Base-by-base conservation (phyloP, 2,113 vertebrate genomes). In the Alethe castanea region DNA sequence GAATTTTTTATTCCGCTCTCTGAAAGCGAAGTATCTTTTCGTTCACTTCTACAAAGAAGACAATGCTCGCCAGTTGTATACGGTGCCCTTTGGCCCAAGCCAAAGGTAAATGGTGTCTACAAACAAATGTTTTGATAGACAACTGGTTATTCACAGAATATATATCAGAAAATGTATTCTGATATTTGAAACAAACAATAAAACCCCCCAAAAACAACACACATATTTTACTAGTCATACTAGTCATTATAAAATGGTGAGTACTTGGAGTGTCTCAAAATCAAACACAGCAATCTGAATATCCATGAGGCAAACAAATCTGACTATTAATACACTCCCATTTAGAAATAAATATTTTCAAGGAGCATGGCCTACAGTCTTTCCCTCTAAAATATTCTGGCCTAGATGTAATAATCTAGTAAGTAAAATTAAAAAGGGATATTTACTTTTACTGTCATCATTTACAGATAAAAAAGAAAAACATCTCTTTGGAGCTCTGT, bases 51-150 rank as follows among this genome's bases (percentile, higher is more conserved):
- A 96, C 99, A 99, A 66, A 99, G 98, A 91, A 99, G 98, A 97
- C 99, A 99, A 94, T 98, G 98, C 94, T 99, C 99, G 17, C 99
- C 99, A 2, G 98, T 98, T 12, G 99, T 98, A 93, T 99, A 99
- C 0, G 99, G 98, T 36, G 99, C 98, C 95, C 99, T 98, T 88
- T 99, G 99, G 95, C 99, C 99, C 97, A 99, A 97, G 95, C 99
- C 99, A 90, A 99, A 99, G n/a, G 98, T 99, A 97, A 99, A 99
- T 0, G 99, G 99, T 53, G 98, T 99, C 99, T 99, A 91, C 28
- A 93, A 97, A 47, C 22, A 95, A 96, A 59, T 7, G 9, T 73
- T 80, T 67, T 44, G 52, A 78, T 8, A 91, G 35, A 15, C 4
- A 79, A 66, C 6, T 67, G 76, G 76, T 97, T 92, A 95, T 45